Percentiles rank a stretch among this genome's conserved stretches.
Conservation (phyloP, 2,113 vertebrate genomes). For the Cyanistes caeruleus region DNA sequence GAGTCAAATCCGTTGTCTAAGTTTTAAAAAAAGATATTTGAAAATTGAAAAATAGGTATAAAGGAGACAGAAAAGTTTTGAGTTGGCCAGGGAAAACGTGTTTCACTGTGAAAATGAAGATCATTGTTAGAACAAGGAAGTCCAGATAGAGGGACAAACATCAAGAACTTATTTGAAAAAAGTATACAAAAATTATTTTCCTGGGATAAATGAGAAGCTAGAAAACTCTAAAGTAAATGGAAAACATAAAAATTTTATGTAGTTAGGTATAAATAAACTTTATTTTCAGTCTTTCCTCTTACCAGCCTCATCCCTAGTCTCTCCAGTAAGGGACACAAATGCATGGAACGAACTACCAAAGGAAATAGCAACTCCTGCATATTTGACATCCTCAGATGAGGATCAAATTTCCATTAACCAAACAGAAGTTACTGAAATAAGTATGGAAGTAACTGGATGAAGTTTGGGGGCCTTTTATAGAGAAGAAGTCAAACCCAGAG, state of each 20-base stretch:
- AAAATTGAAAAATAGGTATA: not conserved
- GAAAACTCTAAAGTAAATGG: not conserved
- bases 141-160: not conserved
- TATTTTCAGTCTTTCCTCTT: not conserved
- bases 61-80: not conserved
- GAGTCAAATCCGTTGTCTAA: not conserved
- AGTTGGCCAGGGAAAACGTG: not conserved
- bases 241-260: not conserved
- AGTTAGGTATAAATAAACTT: not conserved
- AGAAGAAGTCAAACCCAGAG: not conserved
- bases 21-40: not conserved
- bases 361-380: not conserved
- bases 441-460: not conserved
- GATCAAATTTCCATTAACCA: not conserved
- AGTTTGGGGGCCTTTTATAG: not conserved
- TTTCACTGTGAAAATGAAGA: not conserved
- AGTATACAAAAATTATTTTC: not conserved
- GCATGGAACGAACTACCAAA: not conserved
- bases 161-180: not conserved
- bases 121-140: not conserved
- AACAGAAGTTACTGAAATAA: not conserved
- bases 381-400: not conserved
- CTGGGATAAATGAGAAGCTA: not conserved
- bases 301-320: not conserved
- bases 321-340: not conserved